phyloP scores from a whole-genome alignment of 2,888 invertebrate species.

The Pandemis cinnamomeana region DNA sequence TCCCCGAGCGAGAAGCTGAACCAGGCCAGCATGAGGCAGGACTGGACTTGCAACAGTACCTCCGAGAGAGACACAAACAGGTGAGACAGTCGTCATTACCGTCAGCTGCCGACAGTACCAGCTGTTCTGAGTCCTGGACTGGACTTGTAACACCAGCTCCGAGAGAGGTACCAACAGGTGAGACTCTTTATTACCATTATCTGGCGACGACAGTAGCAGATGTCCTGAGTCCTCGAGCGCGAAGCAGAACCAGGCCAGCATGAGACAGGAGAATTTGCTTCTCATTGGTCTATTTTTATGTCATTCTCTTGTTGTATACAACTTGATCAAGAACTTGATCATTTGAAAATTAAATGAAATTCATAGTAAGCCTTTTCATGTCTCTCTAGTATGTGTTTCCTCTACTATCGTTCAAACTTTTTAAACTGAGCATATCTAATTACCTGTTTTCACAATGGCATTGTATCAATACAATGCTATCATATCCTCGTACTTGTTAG shows the following conservation, averaged over 20 bases:
- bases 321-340: too few species aligned
- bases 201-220: constrained; percentile 76
- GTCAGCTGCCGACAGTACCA: constrained; percentile 75
- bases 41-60: constrained; percentile 60
- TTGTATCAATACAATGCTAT: too few species aligned
- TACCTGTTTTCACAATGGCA: too few species aligned
- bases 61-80: constrained; percentile 62
- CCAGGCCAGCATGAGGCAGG: constrained; percentile 63
- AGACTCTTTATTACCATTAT: neutral
- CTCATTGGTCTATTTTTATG: too few species aligned
- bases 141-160: constrained; percentile 56
- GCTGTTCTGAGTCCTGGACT: constrained; percentile 79
- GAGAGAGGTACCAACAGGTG: constrained; percentile 65
- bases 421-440: too few species aligned
- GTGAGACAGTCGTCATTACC: constrained; percentile 46
- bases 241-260: constrained; percentile 58
- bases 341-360: too few species aligned
- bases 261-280: too few species aligned
- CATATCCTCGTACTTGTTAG: too few species aligned
- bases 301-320: too few species aligned
- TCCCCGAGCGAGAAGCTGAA: constrained; percentile 75
- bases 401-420: too few species aligned
- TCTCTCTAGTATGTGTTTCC: too few species aligned
- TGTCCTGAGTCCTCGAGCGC: constrained; percentile 79
- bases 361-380: too few species aligned